These are phyloP conservation scores for Netelia melanura DNA, from an alignment of 2,888 invertebrate species.

Conservation along the genomic window DNA sequence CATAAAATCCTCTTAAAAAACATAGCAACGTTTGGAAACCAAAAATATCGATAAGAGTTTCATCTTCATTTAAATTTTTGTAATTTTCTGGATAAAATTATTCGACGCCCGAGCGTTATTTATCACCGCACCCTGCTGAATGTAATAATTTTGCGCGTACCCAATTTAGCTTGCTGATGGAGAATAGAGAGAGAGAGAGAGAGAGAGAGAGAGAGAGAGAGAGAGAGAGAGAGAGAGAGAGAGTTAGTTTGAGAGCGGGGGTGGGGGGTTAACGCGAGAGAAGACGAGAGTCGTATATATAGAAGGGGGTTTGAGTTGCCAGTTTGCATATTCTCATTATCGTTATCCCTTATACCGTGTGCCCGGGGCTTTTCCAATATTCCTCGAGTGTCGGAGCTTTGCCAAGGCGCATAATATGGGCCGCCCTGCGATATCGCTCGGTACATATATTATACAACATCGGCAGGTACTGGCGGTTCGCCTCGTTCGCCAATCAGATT, in stretches of 20 bases:
- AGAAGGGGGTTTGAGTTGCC: slow-evolving; percentile 51
- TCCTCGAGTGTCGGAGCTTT: slow-evolving; percentile 65
- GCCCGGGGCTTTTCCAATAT: slow-evolving; percentile 65
- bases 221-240: slow-evolving; percentile 8
- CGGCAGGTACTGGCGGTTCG: slow-evolving; percentile 21
- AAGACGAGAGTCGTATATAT: slow-evolving; percentile 33
- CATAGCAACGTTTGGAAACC: not conserved
- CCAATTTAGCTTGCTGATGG: slow-evolving; percentile 50
- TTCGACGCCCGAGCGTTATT: slow-evolving; percentile 48
- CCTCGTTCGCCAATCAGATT: slow-evolving; percentile 56
- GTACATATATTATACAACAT: slow-evolving; percentile 50
- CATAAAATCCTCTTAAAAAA: not conserved
- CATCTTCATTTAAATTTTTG: not conserved
- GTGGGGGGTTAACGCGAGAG: slow-evolving; percentile 9
- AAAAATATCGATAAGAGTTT: not conserved
- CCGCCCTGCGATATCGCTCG: not conserved
- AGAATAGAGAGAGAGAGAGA: slow-evolving; percentile 36
- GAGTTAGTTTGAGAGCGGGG: not conserved
- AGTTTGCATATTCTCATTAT: slow-evolving; percentile 68
- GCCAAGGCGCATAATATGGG: slow-evolving; percentile 50
- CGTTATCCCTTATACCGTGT: slow-evolving; percentile 63
- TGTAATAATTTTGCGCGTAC: slow-evolving; percentile 46
- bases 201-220: slow-evolving; percentile 24
- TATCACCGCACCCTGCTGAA: slow-evolving; percentile 36
- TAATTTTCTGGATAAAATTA: slow-evolving; percentile 29